A percentile compares a stretch with the other conserved stretches of the same genome.
Conservation (phyloP, 2,113 vertebrate species). For the Ageneiosus marmoratus region DNA sequence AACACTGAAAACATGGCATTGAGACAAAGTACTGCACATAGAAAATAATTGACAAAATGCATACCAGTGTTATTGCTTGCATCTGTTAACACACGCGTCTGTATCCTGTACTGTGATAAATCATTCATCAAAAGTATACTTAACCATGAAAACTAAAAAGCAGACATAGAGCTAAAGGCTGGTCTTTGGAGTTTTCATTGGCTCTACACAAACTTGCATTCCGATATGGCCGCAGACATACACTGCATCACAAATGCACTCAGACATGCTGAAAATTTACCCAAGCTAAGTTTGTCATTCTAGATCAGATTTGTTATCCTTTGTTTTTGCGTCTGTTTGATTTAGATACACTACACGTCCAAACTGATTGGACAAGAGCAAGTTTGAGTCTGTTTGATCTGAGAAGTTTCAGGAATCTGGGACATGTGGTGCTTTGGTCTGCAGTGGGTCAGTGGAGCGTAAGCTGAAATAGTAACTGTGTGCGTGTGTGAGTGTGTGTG, state of each 20-base stretch:
- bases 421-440: constrained; percentile 52
- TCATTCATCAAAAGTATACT: constrained; percentile 54
- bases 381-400: constrained; percentile 53
- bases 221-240: not conserved
- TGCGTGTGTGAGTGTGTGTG: no score
- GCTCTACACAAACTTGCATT: constrained; percentile 4
- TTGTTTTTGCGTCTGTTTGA: constrained; percentile 49
- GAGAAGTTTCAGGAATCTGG: constrained; percentile 49
- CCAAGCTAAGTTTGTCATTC: constrained; percentile 26
- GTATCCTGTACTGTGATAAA: constrained; percentile 45
- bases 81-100: constrained; percentile 57
- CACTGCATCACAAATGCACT: constrained; percentile 9
- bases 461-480: constrained; percentile 57
- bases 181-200: constrained; percentile 6
- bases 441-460: constrained; percentile 49
- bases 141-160: constrained; percentile 32
- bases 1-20: not conserved
- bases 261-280: constrained; percentile 24
- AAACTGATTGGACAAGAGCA: constrained; percentile 55
- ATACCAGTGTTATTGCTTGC: constrained; percentile 62
- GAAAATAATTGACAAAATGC: constrained; percentile 65
- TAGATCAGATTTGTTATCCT: constrained; percentile 37
- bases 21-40: constrained; percentile 39
- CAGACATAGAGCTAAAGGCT: not conserved
- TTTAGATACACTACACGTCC: constrained; percentile 42